A percentile compares a stretch with the other conserved stretches of the same genome.
These are phyloP conservation scores for Siniperca obscura DNA, from an alignment of 2,797 vertebrate species.

Conservation along the genomic window DNA sequence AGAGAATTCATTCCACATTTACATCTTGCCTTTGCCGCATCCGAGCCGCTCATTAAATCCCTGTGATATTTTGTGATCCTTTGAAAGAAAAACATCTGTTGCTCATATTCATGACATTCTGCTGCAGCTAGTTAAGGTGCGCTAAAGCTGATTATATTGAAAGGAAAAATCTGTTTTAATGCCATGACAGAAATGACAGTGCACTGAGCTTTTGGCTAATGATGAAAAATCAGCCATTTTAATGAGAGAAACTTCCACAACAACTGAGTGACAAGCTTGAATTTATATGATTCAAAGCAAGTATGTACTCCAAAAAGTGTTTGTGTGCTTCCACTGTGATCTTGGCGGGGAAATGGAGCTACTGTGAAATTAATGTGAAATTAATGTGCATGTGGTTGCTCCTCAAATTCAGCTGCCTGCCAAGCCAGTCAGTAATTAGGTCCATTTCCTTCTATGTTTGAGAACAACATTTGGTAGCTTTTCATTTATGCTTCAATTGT, in stretches of 20 bases:
- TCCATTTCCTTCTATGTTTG: slow-evolving; percentile 65
- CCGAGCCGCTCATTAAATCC: slow-evolving; percentile 33
- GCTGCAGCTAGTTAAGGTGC: slow-evolving; percentile 43
- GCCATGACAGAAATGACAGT: slow-evolving; percentile 22
- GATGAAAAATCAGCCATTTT: slow-evolving; percentile 52
- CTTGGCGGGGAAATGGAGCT: slow-evolving; percentile 47
- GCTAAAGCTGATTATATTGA: slow-evolving; percentile 44
- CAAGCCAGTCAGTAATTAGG: slow-evolving; percentile 63
- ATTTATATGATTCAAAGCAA: slow-evolving; percentile 34
- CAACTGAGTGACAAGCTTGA: slow-evolving; percentile 40
- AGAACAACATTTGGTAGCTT: slow-evolving; percentile 36
- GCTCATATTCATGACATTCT: slow-evolving; percentile 28
- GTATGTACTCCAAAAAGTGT: slow-evolving; percentile 37
- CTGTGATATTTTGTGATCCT: slow-evolving; percentile 28
- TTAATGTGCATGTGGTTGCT: slow-evolving; percentile 69
- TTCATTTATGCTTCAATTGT: slow-evolving; percentile 47
- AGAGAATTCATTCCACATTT: slow-evolving; percentile 30
- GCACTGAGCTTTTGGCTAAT: slow-evolving; percentile 43
- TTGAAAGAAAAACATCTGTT: slow-evolving; percentile 15
- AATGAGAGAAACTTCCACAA: slow-evolving; percentile 54
- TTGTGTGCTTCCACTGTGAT: slow-evolving; percentile 47
- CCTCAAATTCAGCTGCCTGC: slow-evolving; percentile 60
- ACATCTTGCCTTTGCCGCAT: not conserved
- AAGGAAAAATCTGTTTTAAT: slow-evolving; percentile 29
- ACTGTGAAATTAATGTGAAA: slow-evolving; percentile 71